Evolutionary conservation across 2,888 invertebrate species (phyloP).

Genomic region (Coelinius sp.): DNA sequence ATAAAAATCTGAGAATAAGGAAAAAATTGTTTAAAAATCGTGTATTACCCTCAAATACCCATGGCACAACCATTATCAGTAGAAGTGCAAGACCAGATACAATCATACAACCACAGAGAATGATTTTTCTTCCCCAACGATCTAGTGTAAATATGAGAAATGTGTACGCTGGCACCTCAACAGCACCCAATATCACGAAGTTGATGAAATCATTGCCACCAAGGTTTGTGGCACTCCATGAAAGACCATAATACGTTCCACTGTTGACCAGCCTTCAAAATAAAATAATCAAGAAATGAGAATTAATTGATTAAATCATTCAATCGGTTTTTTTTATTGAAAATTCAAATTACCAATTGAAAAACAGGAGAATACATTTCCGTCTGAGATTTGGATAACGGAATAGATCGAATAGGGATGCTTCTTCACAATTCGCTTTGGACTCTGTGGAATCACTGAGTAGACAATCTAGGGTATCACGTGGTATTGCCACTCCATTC

Average conservation of each 20-base stretch:
- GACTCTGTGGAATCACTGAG: constrained; percentile 70
- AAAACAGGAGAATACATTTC: constrained; percentile 80
- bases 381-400: constrained; percentile 77
- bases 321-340: constrained; percentile 19
- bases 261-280: constrained; percentile 79
- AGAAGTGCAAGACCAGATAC: constrained; percentile 76
- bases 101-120: constrained; percentile 80
- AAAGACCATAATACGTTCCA: constrained; percentile 84
- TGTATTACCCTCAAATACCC: constrained; percentile 71
- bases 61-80: constrained; percentile 75
- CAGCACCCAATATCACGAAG: constrained; percentile 81
- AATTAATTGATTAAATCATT: constrained; percentile 11
- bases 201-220: constrained; percentile 82
- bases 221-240: constrained; percentile 81
- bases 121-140: constrained; percentile 79
- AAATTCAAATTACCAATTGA: constrained; percentile 76
- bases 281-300: not conserved
- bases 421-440: constrained; percentile 65
- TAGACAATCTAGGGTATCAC: constrained; percentile 73
- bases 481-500: constrained; percentile 76
- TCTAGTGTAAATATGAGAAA: constrained; percentile 79
- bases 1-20: constrained; percentile 10
- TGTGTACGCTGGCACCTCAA: constrained; percentile 82
- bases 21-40: constrained; percentile 27
- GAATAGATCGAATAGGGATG: constrained; percentile 76